These are phyloP conservation scores for Podarcis cretensis DNA, from an alignment of 2,113 vertebrate genomes.

Conservation along the genomic window DNA sequence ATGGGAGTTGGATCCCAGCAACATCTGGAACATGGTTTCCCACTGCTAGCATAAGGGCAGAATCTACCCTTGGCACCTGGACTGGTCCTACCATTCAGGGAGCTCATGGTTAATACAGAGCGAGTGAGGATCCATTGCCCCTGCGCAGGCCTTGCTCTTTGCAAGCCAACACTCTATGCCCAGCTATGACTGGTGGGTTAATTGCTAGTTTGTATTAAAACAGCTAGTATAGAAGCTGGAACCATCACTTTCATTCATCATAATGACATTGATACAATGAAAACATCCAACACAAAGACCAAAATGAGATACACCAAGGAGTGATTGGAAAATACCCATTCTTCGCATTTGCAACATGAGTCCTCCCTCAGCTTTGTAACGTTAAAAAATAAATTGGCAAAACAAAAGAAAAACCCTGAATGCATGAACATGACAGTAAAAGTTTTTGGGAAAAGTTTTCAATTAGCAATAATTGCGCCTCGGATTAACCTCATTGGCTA, in stretches of 20 bases:
- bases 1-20: no score
- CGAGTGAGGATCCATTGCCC: neutral
- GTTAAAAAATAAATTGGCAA: slow-evolving; percentile 1
- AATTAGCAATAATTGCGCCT: slow-evolving; percentile 87
- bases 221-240: slow-evolving; percentile 12
- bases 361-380: slow-evolving; percentile 30
- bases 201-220: neutral
- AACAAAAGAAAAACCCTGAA: slow-evolving; percentile 16
- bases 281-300: slow-evolving; percentile 14
- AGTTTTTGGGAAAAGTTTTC: slow-evolving; percentile 90
- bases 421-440: slow-evolving; percentile 15
- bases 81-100: neutral
- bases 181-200: neutral
- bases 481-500: slow-evolving; percentile 86
- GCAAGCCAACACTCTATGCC: neutral
- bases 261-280: slow-evolving; percentile 17
- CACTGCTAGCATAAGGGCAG: neutral
- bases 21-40: no score
- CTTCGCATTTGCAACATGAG: slow-evolving; percentile 15
- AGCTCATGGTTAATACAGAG: neutral
- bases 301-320: slow-evolving; percentile 41
- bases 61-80: neutral
- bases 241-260: slow-evolving; percentile 21
- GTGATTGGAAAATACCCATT: slow-evolving; percentile 26
- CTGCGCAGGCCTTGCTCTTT: neutral